These are phyloP conservation scores for Darevskia mixta DNA, from an alignment of 2,797 vertebrate genomes.

Conservation along the genomic window DNA sequence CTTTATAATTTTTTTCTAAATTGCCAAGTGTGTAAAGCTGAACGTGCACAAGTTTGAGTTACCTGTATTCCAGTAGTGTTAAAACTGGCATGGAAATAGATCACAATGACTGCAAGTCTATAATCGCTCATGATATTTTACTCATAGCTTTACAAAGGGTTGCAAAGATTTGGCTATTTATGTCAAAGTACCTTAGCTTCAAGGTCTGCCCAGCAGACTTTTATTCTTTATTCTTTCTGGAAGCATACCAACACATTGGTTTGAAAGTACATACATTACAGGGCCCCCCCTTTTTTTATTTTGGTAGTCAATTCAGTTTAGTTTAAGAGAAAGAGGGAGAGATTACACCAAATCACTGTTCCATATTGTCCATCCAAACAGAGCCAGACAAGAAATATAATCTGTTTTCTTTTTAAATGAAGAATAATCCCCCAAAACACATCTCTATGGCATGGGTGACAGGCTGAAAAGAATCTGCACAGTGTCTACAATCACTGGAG, in stretches of 20 bases:
- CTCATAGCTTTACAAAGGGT: conserved; percentile 50
- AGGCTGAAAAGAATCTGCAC: conserved; percentile 55
- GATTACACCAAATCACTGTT: conserved; percentile 62
- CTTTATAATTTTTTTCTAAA: too few species aligned
- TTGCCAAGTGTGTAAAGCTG: too few species aligned
- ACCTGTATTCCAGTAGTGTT: neutral
- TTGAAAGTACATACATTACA: conserved; percentile 47
- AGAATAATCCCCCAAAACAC: conserved; percentile 50
- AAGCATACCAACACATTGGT: conserved; percentile 66
- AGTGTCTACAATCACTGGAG: conserved; percentile 66
- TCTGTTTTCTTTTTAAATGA: conserved; percentile 15
- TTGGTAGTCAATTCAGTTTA: conserved; percentile 64
- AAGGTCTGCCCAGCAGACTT: conserved; percentile 45
- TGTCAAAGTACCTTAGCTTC: conserved; percentile 63
- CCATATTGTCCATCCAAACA: conserved; percentile 59
- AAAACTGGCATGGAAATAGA: neutral
- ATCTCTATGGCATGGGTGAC: conserved; percentile 56
- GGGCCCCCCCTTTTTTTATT: conserved; percentile 53
- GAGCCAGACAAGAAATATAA: conserved; percentile 60
- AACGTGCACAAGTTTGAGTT: too few species aligned
- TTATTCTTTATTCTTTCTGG: conserved; percentile 65
- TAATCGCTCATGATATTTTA: neutral
- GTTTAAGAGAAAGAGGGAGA: conserved; percentile 30
- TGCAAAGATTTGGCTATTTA: conserved; percentile 12
- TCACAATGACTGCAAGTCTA: neutral